Evolutionary conservation across 2,113 vertebrate genomes (phyloP), one percentile per base, ranked within the genome.

Genomic region (Podilymbus podiceps): DNA sequence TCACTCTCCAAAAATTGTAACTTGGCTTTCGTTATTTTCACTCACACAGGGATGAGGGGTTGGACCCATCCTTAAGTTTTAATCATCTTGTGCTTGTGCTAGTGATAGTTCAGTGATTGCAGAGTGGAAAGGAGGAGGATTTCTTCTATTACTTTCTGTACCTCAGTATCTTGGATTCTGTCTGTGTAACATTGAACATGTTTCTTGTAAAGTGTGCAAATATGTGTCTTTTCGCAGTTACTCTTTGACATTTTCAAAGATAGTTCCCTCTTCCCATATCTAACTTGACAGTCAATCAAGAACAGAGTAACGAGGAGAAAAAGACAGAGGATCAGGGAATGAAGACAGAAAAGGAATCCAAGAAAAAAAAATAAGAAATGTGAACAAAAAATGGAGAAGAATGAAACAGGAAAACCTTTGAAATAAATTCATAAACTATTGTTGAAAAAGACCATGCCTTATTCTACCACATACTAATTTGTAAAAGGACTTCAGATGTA

Each of bases 151-250:
- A 53, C 31, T 93, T 79, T 82, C 66, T 73, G 15, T 87, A 82
- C 30, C 87, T 94, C 15, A 0, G 80, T 89, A 33, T 85, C 80
- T 97, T 85, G 93, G 76, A 77, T 93, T 91, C 80, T 52, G 6
- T 85, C 77, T 10, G 0, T 66, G 63, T 31, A 7, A 84, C 95
- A 66, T 55, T 79, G 62, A 91, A 44, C 38, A 33, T 40, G 62
- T 71, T 95, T 95, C 81, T 23, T 82, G n/a, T 42, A 87, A 92
- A 95, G 89, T 97, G 96, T 92, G 87, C 81, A 96, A 95, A 93
- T 93, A 88, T 56, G 74, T 69, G 90, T 81, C 90, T 93, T 88
- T 93, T 93, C 47, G 1, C 93, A 97, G 93, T 73, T 90, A 92
- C 46, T 95, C 88, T 93, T 82, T 92, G 95, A 96, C 92, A 87